Evolutionary conservation across 2,888 invertebrate species (phyloP), one percentile per base, ranked within the genome.

Genomic region (Lepidochitona cinerea): DNA sequence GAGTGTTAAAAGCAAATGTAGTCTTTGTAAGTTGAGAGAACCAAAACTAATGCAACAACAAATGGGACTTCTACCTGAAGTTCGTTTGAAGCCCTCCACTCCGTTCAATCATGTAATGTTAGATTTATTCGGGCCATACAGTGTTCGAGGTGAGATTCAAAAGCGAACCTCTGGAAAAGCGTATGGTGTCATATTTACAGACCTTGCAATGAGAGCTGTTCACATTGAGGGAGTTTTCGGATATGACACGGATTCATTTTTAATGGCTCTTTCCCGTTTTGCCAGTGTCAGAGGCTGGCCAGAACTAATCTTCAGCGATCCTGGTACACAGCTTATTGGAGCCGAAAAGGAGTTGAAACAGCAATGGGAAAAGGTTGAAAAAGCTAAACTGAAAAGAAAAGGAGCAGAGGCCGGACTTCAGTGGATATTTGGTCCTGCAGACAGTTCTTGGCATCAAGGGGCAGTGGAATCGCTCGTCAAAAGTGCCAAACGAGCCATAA

Each of bases 361-460:
- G 4, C 37, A 41, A 18, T 41, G 71, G 71, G 65, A 26, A 18
- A 37, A 18, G 4, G 66, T n/a, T 29, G 37, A 23, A 9, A 37
- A 26, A 7, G 14, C 3, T 23, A 32, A 4, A 1, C 12, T 14
- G 5, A 23, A 59, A 53, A n/a, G 5, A 26, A 37, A 23, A n/a
- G 36, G 18, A 29, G 54, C 12, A 65, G 37, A 5, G 71, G 71
- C 1, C 37, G 37, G 0, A 37, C 29, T 18, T 0, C 26, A 37
- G 18, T 66, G 66, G 71, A 49, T 37, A 1, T 71, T 71, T 65
- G 65, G 65, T 3, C 71, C 71, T n/a, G 71, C 71, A 18, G 49
- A 71, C 65, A 66, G 65, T 29, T 65, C 64, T 23, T 71, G 65
- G 65, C 52, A 71, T 65, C 71, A 71, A 37, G 71, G 71, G 18